Evolutionary conservation across 2,888 invertebrate species (phyloP).

Genomic region (Agrochola circellaris): DNA sequence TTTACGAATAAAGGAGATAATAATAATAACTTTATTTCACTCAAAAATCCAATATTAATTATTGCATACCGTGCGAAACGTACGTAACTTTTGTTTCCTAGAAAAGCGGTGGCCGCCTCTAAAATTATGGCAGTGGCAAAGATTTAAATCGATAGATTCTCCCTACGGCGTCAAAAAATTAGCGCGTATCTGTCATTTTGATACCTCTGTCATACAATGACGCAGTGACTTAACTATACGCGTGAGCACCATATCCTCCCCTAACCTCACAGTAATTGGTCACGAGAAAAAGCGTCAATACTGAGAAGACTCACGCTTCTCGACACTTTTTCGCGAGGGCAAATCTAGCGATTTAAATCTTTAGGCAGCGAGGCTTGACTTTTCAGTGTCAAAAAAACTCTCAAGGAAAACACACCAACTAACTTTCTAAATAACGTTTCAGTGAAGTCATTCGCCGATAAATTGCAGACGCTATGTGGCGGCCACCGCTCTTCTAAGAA

Average conservation of each 20-base stretch:
- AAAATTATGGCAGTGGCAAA: not conserved
- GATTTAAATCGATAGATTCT: too few relatives aligned
- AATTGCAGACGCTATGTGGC: too few relatives aligned
- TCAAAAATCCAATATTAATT: not conserved
- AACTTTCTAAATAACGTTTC: not conserved
- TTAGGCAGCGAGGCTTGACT: not conserved
- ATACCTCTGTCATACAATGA: too few relatives aligned
- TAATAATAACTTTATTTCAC: not conserved
- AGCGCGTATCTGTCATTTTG: too few relatives aligned
- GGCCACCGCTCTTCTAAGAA: not conserved
- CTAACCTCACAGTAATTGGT: too few relatives aligned
- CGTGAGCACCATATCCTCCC: too few relatives aligned
- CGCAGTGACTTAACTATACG: too few relatives aligned
- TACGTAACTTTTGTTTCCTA: not conserved
- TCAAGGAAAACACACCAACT: not conserved
- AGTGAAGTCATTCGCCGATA: not conserved
- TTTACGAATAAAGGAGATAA: not conserved
- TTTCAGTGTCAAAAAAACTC: not conserved
- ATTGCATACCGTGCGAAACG: not conserved
- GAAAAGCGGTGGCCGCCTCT: not conserved
- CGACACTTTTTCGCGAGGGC: not conserved
- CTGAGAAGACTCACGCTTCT: not conserved
- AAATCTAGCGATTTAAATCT: not conserved
- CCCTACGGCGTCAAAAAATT: too few relatives aligned
- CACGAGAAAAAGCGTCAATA: too few relatives aligned